Evolutionary conservation across 1,140 invertebrate genomes (phyloP).

Genomic region (Dendrolimus kikuchii): DNA sequence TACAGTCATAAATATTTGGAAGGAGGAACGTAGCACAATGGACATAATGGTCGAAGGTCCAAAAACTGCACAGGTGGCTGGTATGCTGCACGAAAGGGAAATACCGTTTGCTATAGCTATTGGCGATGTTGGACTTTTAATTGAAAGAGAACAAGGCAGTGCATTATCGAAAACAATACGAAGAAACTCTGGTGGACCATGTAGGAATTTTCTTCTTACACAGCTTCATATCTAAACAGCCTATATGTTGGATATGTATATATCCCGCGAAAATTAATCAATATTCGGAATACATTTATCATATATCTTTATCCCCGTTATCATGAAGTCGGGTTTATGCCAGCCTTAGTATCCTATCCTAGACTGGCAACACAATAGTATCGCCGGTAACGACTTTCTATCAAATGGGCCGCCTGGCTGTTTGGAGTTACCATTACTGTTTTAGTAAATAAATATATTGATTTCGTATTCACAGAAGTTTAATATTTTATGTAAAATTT

Average conservation of each 20-base stretch:
- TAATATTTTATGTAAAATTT: too few species aligned
- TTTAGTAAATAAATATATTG: too few species aligned
- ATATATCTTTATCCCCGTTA: too few species aligned
- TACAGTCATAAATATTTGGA: conserved; percentile 57
- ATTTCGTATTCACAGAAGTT: too few species aligned
- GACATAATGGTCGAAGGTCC: conserved; percentile 52
- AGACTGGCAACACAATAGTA: too few species aligned
- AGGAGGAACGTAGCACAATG: conserved; percentile 52
- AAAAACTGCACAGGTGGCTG: conserved; percentile 32
- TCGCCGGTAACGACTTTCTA: too few species aligned
- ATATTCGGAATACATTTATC: too few species aligned
- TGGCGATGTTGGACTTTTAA: conserved; percentile 27
- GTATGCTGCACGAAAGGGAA: conserved; percentile 44
- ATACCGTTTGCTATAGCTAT: conserved; percentile 47
- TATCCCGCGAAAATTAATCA: neutral
- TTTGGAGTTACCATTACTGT: too few species aligned
- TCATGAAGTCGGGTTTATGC: too few species aligned
- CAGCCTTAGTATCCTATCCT: too few species aligned
- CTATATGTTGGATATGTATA: neutral
- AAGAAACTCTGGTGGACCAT: conserved; percentile 1
- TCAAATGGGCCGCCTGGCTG: too few species aligned
- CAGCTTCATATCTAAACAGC: too few species aligned
- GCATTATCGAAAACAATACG: conserved; percentile 5
- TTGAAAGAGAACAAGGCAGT: conserved; percentile 28
- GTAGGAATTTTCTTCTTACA: conserved; percentile 8